Evolutionary conservation across 2,888 invertebrate genomes (phyloP).

Genomic region (Cerceris rybyensis): DNA sequence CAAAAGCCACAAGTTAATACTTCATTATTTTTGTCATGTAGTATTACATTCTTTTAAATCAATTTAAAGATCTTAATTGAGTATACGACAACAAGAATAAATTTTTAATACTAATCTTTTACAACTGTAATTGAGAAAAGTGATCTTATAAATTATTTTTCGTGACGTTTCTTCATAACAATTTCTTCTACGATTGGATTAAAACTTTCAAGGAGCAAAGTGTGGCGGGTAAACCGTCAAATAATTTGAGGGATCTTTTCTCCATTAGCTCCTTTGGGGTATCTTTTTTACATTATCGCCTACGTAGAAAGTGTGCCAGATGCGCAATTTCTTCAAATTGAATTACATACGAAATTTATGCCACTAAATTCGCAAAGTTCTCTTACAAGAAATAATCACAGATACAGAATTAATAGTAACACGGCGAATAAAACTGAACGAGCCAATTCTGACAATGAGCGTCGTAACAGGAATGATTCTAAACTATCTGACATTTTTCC

Average conservation of each 20-base stretch:
- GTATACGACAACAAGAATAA: no score
- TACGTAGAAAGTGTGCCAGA: neutral
- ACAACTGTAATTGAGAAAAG: neutral
- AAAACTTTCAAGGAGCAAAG: neutral
- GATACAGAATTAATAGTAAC: neutral
- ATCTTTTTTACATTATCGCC: conserved; percentile 1
- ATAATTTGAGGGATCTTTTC: neutral
- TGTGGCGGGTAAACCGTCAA: neutral
- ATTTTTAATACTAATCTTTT: no score
- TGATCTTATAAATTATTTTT: neutral
- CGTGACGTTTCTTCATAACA: neutral
- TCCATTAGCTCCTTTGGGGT: conserved; percentile 6
- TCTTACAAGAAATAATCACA: neutral
- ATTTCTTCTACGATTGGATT: neutral
- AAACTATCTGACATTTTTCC: neutral
- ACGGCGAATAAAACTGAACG: neutral
- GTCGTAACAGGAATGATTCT: neutral
- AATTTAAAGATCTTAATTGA: no score
- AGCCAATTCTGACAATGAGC: neutral
- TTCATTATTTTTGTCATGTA: no score
- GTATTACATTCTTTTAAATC: no score
- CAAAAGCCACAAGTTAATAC: no score
- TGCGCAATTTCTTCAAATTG: neutral
- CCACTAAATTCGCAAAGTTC: neutral
- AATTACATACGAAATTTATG: neutral